These are phyloP conservation scores for Amorpha juglandis DNA, from an alignment of 2,888 invertebrate species.

Conservation along the genomic window DNA sequence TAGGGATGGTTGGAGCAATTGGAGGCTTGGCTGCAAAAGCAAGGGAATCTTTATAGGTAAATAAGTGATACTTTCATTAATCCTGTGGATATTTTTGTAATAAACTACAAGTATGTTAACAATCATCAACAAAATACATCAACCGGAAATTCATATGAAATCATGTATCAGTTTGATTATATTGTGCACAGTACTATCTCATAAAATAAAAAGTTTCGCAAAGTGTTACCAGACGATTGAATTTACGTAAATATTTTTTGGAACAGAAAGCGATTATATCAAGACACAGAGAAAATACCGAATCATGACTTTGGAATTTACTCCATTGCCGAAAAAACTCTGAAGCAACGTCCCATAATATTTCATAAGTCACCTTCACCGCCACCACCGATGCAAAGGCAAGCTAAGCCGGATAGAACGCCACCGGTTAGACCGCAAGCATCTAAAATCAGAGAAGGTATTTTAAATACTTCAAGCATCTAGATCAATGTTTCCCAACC, in stretches of 20 bases:
- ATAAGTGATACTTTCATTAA: constrained; percentile 50
- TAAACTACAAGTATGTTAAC: too few relatives aligned
- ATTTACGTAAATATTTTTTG: constrained; percentile 54
- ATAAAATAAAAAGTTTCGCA: background rate
- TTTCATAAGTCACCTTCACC: constrained; percentile 60
- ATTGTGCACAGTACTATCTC: too few relatives aligned
- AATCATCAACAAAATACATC: too few relatives aligned
- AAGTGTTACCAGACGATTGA: constrained; percentile 26
- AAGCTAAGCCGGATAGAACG: constrained; percentile 46
- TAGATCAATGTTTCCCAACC: too few relatives aligned
- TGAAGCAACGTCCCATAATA: constrained; percentile 51
- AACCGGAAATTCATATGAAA: too few relatives aligned
- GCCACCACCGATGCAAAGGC: constrained; percentile 55
- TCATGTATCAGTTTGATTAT: too few relatives aligned
- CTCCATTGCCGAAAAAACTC: constrained; percentile 62
- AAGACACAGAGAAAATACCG: constrained; percentile 65
- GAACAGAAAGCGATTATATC: constrained; percentile 65
- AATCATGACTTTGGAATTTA: constrained; percentile 70
- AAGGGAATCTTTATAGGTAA: constrained; percentile 85
- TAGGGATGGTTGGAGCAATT: constrained; percentile 72
- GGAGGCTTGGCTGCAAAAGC: constrained; percentile 78
- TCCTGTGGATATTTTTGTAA: background rate
- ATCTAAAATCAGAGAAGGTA: constrained; percentile 66
- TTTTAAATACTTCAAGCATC: constrained; percentile 27
- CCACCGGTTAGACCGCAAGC: constrained; percentile 54